phyloP scores from a whole-genome alignment of 2,797 vertebrate species.

The Carduelis carduelis region DNA sequence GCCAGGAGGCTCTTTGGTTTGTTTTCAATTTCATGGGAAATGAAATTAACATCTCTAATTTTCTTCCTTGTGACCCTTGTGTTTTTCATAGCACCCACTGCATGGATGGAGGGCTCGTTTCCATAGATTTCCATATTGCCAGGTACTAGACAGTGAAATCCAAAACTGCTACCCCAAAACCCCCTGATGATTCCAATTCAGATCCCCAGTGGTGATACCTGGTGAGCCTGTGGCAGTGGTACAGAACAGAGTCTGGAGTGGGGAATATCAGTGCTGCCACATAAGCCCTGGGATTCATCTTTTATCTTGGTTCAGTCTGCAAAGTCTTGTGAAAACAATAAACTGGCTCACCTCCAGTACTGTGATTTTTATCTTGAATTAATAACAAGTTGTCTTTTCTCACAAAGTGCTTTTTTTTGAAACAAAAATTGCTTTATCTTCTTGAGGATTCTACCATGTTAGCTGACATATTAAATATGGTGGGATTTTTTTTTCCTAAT shows the following conservation, averaged over 20 bases:
- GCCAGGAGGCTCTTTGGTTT: not conserved
- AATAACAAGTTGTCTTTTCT: conserved; percentile 11
- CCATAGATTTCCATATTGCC: not conserved
- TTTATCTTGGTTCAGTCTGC: not conserved
- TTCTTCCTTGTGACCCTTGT: not conserved
- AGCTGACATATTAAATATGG: not conserved
- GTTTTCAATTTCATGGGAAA: not conserved
- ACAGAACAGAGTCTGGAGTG: not conserved
- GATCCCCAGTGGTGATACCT: not conserved
- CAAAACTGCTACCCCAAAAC: not conserved
- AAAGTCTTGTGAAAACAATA: conserved; percentile 7
- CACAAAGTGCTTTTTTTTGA: not conserved
- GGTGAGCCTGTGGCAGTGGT: rapidly evolving
- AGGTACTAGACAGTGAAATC: not conserved
- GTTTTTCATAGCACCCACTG: not conserved
- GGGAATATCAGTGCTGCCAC: not conserved
- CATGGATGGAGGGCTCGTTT: not conserved
- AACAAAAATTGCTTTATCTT: not conserved
- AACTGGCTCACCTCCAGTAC: not conserved
- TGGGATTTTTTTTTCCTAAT: rapidly evolving
- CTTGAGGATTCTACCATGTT: not conserved
- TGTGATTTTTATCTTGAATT: conserved; percentile 11
- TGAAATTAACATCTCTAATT: not conserved
- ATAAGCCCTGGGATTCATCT: not conserved
- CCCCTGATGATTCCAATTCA: not conserved